Conservation (phyloP, 2,113 vertebrate species). For the Seriola dumerili region DNA sequence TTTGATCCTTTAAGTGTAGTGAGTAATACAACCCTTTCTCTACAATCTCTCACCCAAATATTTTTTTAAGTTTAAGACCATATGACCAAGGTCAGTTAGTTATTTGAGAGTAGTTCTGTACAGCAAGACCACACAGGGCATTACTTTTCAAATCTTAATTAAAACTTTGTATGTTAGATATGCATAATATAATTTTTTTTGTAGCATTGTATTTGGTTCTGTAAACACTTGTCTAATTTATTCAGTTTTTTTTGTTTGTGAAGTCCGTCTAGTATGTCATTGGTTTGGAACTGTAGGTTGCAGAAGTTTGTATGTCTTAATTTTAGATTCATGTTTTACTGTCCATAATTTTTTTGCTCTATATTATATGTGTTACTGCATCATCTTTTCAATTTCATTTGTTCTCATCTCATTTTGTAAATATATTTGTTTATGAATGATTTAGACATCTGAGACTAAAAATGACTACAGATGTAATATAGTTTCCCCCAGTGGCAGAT, state of each 20-base stretch:
- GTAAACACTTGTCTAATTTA: background rate
- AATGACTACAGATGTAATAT: slow-evolving; percentile 14
- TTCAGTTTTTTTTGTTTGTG: background rate
- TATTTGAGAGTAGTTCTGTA: background rate
- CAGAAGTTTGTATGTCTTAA: background rate
- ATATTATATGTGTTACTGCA: too few species aligned
- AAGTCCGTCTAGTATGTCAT: background rate
- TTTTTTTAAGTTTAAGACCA: background rate
- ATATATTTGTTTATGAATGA: background rate
- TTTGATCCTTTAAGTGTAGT: too few species aligned
- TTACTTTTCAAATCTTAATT: background rate
- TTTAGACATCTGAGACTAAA: slow-evolving; percentile 17
- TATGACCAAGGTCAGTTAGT: background rate
- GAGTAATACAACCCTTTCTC: background rate
- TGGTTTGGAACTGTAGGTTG: background rate
- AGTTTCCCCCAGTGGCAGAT: slow-evolving; percentile 44
- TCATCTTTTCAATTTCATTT: background rate
- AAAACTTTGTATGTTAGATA: background rate
- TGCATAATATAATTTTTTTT: background rate
- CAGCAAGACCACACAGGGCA: background rate
- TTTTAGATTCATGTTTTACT: background rate
- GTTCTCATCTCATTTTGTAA: background rate
- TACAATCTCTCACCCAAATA: background rate
- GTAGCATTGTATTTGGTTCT: background rate
- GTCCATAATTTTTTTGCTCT: too few species aligned